These are phyloP conservation scores for Pseudomyrmex concolor DNA, from an alignment of 1,140 invertebrate genomes.

Conservation along the genomic window DNA sequence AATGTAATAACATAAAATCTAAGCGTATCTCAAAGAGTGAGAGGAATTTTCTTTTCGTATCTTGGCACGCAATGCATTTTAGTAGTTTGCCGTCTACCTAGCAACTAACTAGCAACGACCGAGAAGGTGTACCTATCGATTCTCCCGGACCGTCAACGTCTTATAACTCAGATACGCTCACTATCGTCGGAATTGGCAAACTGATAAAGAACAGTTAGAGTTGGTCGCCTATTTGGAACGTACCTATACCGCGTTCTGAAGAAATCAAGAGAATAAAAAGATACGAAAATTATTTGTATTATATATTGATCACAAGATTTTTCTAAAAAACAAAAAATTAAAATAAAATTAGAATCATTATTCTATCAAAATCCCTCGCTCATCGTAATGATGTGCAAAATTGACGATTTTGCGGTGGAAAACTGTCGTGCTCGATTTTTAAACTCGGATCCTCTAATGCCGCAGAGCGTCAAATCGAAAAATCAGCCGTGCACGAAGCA, in stretches of 20 bases:
- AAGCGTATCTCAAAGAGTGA: not conserved
- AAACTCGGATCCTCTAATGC: not conserved
- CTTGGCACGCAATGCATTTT: conserved; percentile 23
- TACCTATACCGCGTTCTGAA: too few species aligned
- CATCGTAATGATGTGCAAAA: not conserved
- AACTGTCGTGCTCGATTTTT: conserved; percentile 32
- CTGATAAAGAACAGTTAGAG: conserved; percentile 14
- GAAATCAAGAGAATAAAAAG: too few species aligned
- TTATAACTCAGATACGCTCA: conserved; percentile 30
- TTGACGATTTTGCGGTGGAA: conserved; percentile 4
- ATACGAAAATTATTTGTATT: not conserved
- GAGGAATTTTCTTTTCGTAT: conserved; percentile 11
- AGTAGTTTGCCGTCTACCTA: conserved; percentile 25
- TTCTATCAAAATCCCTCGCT: too few species aligned
- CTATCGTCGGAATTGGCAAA: conserved; percentile 25
- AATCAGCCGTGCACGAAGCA: conserved; percentile 17
- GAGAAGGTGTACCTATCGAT: conserved; percentile 53
- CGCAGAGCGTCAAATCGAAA: not conserved
- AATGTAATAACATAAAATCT: conserved; percentile 17
- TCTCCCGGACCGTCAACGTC: conserved; percentile 10
- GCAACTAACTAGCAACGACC: conserved; percentile 29
- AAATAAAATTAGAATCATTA: too few species aligned
- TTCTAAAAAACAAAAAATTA: not conserved
- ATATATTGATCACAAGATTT: too few species aligned
- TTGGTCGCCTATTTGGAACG: not conserved